A percentile compares a stretch with the other conserved stretches of the same genome.
phyloP scores from a whole-genome alignment of 2,888 invertebrate species.

The Dasysyrphus tricinctus region DNA sequence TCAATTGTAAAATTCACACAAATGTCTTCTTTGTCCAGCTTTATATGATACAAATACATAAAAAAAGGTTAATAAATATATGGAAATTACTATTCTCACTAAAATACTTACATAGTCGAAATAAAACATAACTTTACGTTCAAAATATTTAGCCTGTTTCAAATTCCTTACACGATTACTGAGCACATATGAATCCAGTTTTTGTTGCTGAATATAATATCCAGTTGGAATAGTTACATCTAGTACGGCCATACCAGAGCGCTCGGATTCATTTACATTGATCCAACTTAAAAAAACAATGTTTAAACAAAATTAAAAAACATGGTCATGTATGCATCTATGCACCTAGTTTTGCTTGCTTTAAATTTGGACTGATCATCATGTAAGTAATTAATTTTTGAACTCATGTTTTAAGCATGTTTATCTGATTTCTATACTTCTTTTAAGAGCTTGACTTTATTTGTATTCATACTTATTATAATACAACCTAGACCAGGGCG shows the following conservation, averaged over 20 bases:
- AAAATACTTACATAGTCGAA: conserved; percentile 92
- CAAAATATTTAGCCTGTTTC: conserved; percentile 92
- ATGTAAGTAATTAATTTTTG: too few species aligned
- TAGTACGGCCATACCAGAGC: conserved; percentile 94
- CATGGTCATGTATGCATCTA: too few species aligned
- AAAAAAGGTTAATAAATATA: not conserved
- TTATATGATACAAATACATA: conserved; percentile 70
- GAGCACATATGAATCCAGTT: conserved; percentile 92
- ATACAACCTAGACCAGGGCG: too few species aligned
- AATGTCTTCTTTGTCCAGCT: conserved; percentile 92
- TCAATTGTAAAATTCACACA: conserved; percentile 97
- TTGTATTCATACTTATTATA: too few species aligned
- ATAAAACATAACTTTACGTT: conserved; percentile 94
- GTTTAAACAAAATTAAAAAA: too few species aligned
- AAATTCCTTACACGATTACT: conserved; percentile 91
- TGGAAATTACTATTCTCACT: conserved; percentile 35
- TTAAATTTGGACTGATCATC: too few species aligned
- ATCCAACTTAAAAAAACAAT: conserved; percentile 90
- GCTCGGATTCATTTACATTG: conserved; percentile 89
- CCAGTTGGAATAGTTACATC: conserved; percentile 95
- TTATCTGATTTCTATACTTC: too few species aligned
- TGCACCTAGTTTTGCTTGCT: too few species aligned
- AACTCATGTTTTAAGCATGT: too few species aligned
- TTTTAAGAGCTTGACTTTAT: too few species aligned
- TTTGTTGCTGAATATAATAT: conserved; percentile 95